Base-by-base conservation (phyloP, 1,140 invertebrate species). In the Drosophila sp. region DNA sequence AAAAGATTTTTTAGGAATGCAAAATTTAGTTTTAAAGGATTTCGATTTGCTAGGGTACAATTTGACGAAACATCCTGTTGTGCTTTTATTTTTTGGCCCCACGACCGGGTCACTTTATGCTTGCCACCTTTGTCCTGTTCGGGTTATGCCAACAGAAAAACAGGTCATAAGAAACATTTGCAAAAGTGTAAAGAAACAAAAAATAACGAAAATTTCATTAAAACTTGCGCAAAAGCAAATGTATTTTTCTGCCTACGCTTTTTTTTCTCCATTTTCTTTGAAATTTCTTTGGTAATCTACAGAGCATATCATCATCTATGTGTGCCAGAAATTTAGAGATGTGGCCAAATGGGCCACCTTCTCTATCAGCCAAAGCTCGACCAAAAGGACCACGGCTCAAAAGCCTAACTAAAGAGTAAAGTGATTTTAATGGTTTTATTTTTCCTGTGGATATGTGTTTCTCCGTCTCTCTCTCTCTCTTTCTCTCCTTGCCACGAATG, bases 341-440 rank as follows among this genome's bases (percentile, higher is more conserved):
- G 44, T 1, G 23, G 64, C 66, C 54, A 70, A 60, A 63, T 68
- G 64, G 57, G 58, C 65, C 33, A 40, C 4, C 38, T 29, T 57
- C 30, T 41, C 32, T 27, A 29, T 40, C 41, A 44, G 41, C 1
- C n/a, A 44, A 17, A 17, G 17, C 33, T 17, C 17, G 17, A 17
- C 17, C 8, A 1, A 38, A 17, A 44, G 4, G 6, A 62, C 57
- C 40, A 10, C n/a, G 25, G 44, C 64, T 70, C 60, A 27, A 56
- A 35, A 30, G 62, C 64, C 65, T 66, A 83, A 87, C 71, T 87
- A 79, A 79, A 66, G 55, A 79, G 76, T 68, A 76, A 86, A 86
- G 72, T 87, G 82, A 86, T 86, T 86, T 86, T 76, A 86, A 82
- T 83, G 75, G 83, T 74, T 85, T 86, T 79, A 66, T 82, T 69